Evolutionary conservation across 2,113 vertebrate species (phyloP).

Genomic region (Tachycineta bicolor): DNA sequence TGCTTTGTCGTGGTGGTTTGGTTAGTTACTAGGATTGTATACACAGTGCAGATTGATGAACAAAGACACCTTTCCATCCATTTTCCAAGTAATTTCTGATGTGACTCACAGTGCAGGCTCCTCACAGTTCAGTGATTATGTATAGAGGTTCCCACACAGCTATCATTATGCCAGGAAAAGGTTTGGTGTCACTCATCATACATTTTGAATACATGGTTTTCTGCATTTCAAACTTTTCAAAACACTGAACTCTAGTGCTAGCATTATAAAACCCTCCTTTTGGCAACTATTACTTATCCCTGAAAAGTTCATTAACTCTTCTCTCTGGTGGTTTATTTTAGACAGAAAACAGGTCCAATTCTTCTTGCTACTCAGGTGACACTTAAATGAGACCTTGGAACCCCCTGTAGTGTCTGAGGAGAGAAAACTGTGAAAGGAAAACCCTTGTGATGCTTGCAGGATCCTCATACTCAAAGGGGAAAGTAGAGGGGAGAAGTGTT

Average conservation of each 20-base stretch:
- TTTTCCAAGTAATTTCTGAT: not conserved
- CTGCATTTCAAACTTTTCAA: not conserved
- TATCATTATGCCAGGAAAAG: not conserved
- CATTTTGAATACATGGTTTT: not conserved
- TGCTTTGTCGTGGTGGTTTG: not conserved
- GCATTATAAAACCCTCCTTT: not conserved
- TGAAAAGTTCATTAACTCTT: not conserved
- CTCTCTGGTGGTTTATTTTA: not conserved
- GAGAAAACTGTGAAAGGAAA: not conserved
- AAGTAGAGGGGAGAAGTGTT: accelerated
- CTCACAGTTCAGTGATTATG: not conserved
- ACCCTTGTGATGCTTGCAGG: not conserved
- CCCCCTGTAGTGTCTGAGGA: not conserved
- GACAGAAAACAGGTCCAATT: not conserved
- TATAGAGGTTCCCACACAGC: not conserved
- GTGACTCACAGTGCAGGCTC: not conserved
- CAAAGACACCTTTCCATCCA: not conserved
- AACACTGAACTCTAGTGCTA: not conserved
- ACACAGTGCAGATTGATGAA: not conserved
- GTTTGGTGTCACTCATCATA: not conserved
- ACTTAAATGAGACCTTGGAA: not conserved
- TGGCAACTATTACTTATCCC: not conserved
- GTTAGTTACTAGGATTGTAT: not conserved
- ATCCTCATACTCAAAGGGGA: not conserved
- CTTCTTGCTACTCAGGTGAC: not conserved